Evolutionary conservation across 2,888 invertebrate genomes (phyloP).

Genomic region (Drosophila peninsularis): DNA sequence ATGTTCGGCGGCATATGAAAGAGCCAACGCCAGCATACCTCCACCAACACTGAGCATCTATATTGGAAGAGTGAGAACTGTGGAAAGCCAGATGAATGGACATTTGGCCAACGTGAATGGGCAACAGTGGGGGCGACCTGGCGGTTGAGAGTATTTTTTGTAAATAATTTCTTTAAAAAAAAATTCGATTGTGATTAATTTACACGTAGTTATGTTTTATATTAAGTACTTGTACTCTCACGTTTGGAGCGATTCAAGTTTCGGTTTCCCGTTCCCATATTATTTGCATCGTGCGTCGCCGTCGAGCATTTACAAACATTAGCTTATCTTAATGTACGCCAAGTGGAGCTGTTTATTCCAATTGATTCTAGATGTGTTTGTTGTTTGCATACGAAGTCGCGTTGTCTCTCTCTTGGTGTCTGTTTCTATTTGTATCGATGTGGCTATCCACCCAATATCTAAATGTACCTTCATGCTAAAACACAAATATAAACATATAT

Average conservation of each 20-base stretch:
- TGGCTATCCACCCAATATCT: conserved; percentile 48
- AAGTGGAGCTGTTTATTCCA: conserved; percentile 39
- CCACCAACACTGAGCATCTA: conserved; percentile 9
- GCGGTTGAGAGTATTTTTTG: conserved; percentile 56
- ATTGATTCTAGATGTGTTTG: conserved; percentile 49
- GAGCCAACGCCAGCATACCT: conserved; percentile 3
- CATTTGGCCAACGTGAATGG: background rate
- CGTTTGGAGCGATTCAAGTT: conserved; percentile 23
- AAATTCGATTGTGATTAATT: conserved; percentile 76
- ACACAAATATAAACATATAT: conserved; percentile 17
- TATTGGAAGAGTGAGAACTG: background rate
- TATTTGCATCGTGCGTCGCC: conserved; percentile 38
- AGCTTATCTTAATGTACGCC: conserved; percentile 38
- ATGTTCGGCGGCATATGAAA: conserved; percentile 22
- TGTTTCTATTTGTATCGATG: conserved; percentile 48
- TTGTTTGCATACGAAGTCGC: conserved; percentile 44
- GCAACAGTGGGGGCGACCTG: conserved; percentile 14
- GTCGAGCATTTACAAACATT: conserved; percentile 40
- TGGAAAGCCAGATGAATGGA: conserved; percentile 6
- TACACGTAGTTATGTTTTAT: conserved; percentile 63
- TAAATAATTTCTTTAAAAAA: conserved; percentile 64
- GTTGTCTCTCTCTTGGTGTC: conserved; percentile 53
- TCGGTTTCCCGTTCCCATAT: conserved; percentile 29
- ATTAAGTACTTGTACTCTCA: conserved; percentile 53
- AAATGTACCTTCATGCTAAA: conserved; percentile 53